Evolutionary conservation across 2,888 invertebrate genomes (phyloP).

Genomic region (Taphrorychus bicolor): DNA sequence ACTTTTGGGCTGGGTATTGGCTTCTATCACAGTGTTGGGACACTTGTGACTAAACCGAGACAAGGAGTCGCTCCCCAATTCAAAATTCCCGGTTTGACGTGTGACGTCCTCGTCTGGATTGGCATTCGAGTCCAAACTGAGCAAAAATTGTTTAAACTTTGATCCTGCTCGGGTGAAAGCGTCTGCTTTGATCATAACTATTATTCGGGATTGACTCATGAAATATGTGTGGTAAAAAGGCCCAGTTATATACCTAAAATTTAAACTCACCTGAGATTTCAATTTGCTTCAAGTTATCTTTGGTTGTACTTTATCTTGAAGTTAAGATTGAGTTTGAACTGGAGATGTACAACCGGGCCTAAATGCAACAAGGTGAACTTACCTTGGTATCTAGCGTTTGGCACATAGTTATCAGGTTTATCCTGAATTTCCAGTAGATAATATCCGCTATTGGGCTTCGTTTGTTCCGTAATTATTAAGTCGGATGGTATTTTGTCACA

Average conservation of each 20-base stretch:
- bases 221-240: background rate
- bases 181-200: conserved; percentile 47
- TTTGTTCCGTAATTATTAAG: conserved; percentile 43
- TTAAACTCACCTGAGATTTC: too few relatives aligned
- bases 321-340: too few relatives aligned
- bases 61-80: conserved; percentile 72
- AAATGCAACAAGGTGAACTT: too few relatives aligned
- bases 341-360: too few relatives aligned
- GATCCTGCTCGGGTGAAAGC: conserved; percentile 14
- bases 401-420: conserved; percentile 48
- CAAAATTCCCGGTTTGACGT: conserved; percentile 65
- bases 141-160: conserved; percentile 44
- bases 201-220: too few relatives aligned
- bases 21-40: conserved; percentile 80
- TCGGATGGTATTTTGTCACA: conserved; percentile 59
- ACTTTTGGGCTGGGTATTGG: conserved; percentile 75
- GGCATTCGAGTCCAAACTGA: conserved; percentile 63
- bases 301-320: too few relatives aligned
- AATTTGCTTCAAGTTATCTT: too few relatives aligned
- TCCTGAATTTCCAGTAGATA: conserved; percentile 49
- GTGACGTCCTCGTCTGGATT: conserved; percentile 44
- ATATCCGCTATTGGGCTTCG: conserved; percentile 55
- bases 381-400: conserved; percentile 49
- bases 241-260: too few relatives aligned
- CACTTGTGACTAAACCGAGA: conserved; percentile 79